Evolutionary conservation across 2,113 vertebrate genomes (phyloP), one percentile per base, ranked within the genome.

Genomic region (Clarias macrocephalus): DNA sequence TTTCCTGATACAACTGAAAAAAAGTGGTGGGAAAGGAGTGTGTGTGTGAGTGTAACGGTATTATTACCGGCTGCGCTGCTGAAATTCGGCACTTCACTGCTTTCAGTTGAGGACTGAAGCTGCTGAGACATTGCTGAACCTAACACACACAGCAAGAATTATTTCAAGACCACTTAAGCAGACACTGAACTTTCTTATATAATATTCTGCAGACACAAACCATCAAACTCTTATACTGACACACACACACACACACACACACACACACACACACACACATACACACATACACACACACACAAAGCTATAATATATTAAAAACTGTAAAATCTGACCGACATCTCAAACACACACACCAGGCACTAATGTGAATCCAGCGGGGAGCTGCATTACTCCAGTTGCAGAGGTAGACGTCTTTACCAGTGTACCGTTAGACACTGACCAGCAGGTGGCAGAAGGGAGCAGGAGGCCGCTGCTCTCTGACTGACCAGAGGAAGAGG

Each of bases 281-380:
- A n/a, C n/a, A n/a, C n/a, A n/a, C n/a, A n/a, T n/a, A n/a, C n/a
- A n/a, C n/a, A n/a, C n/a, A 52, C 37, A 25, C 21, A 52, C 4
- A 52, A n/a, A 52, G 42, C 25, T 9, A 37, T 72, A 1, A 73
- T 73, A 23, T 23, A 3, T 42, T 73, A 11, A 42, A 42, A 73
- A 10, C 33, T 73, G 16, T 10, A 1, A 42, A 42, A 42, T 8
- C 48, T 48, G 48, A 48, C 7, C 48, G 48, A 48, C 15, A 37
- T 3, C 19, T 60, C 3, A 25, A 25, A 59, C 18, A 19, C 60
- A 52, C 94, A 94, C 92, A 99, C 97, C 96, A 92, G 97, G 95
- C 97, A 99, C 97, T 89, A 99, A 94, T 16, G 97, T 96, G 92
- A 99, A 98, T 91, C 97, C 96, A 15, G 95, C 93, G 63, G 97